Conservation (phyloP, 2,888 invertebrate genomes). For the Cecidostiba fungosa region DNA sequence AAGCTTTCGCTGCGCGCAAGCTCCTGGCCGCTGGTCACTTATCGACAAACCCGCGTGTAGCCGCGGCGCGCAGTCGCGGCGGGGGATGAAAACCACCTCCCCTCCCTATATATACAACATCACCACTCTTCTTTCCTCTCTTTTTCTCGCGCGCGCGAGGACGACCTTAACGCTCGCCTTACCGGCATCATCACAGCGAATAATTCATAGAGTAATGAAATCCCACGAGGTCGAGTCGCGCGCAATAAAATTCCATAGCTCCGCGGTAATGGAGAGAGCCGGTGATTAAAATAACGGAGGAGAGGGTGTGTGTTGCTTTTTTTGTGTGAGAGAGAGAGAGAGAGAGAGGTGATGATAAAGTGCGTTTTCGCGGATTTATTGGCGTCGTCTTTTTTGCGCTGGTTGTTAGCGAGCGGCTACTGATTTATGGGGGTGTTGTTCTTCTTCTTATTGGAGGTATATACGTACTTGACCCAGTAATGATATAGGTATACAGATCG, state of each 20-base stretch:
- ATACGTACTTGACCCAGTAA: background rate
- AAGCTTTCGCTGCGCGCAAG: slow-evolving; percentile 24
- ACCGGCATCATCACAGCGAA: slow-evolving; percentile 3
- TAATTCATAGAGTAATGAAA: slow-evolving; percentile 55
- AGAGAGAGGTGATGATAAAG: background rate
- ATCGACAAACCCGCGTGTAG: slow-evolving; percentile 47
- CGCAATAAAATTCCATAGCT: slow-evolving; percentile 41
- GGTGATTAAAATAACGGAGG: slow-evolving; percentile 26
- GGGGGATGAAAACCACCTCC: background rate
- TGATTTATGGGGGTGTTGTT: background rate
- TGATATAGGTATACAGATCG: background rate
- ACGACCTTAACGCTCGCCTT: slow-evolving; percentile 27
- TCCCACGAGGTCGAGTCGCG: slow-evolving; percentile 23
- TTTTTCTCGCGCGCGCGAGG: background rate
- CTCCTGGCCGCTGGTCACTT: slow-evolving; percentile 55
- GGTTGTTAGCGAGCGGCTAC: background rate
- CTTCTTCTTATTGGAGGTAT: background rate
- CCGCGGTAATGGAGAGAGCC: slow-evolving; percentile 1
- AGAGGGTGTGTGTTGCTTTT: background rate
- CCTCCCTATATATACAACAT: background rate
- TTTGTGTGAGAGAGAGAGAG: no score
- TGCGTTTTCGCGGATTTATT: background rate
- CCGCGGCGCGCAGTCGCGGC: slow-evolving; percentile 11
- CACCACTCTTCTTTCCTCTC: background rate
- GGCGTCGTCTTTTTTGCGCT: background rate